Percentiles rank a stretch among this genome's conserved stretches.
These are phyloP conservation scores for Schizopygopsis pylzovi DNA, from an alignment of 2,797 vertebrate genomes.

Conservation along the genomic window DNA sequence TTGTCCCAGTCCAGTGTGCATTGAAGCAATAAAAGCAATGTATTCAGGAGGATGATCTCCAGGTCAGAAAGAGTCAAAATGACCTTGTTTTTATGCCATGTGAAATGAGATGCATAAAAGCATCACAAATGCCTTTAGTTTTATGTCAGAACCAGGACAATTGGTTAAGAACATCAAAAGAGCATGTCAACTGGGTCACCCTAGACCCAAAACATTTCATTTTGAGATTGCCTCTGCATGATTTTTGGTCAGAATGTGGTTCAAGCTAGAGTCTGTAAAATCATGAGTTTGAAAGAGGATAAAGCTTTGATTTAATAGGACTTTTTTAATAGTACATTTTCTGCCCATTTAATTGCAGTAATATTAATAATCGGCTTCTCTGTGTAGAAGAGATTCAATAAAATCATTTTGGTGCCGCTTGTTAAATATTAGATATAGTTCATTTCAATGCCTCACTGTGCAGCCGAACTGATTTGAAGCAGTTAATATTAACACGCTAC, in stretches of 20 bases:
- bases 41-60: conserved; percentile 11
- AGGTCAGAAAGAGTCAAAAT: conserved; percentile 6
- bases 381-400: background rate
- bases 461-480: background rate
- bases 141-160: background rate
- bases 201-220: background rate
- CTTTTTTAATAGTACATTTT: background rate
- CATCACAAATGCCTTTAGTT: background rate
- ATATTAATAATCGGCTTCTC: conserved; percentile 39
- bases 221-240: background rate
- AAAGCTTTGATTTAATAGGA: background rate
- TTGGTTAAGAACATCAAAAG: conserved; percentile 19
- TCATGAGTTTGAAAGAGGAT: background rate
- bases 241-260: conserved; percentile 2
- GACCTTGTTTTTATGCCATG: background rate
- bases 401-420: background rate
- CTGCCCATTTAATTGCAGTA: background rate
- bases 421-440: conserved; percentile 2
- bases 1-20: no score
- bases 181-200: conserved; percentile 30
- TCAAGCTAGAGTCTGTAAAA: background rate
- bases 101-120: background rate
- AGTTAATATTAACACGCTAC: background rate
- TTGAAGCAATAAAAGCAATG: background rate
- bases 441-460: background rate